Evolutionary conservation across 1,140 invertebrate species (phyloP), one percentile per base, ranked within the genome.

Genomic region (Halyomorpha halys): DNA sequence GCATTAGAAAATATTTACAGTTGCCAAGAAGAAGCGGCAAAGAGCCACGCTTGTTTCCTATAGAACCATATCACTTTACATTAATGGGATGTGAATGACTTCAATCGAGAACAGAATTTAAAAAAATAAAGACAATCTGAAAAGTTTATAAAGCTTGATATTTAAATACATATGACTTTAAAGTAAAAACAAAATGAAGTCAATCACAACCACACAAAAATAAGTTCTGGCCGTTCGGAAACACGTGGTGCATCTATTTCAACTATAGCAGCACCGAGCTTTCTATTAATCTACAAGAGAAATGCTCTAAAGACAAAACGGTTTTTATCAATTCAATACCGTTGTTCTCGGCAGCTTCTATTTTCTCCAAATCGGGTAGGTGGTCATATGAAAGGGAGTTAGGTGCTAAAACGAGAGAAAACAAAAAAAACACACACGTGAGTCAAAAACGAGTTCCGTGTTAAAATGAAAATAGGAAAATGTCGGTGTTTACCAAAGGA

Each of bases 311-410:
- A 63, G 19, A 62, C 45, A 44, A 47, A 51, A 54, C 64, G 64
- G 63, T 63, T 65, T 56, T 19, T 23, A 63, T 61, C 64, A 63
- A 59, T 59, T 23, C 61, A 68, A 60, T 66, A 69, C 69, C 66
- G 65, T 70, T 66, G 67, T 67, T 70, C 67, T 70, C 68, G 47
- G 68, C 69, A 62, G 69, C 63, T 68, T 71, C 70, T 59, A 71
- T 70, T 68, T 69, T 70, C 69, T 71, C 67, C 69, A 71, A 71
- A 66, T 71, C 70, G 54, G 65, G 70, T 63, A 71, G 69, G 66
- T 70, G 68, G 61, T 70, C 69, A 65, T 67, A 69, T 66, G 69
- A 69, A 68, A 70, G 61, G 69, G 68, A 66, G 64, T 69, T 68
- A 69, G 65, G 69, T 67, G 68, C 70, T 71, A 71, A 68, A 71